Evolutionary conservation across 2,113 vertebrate species (phyloP), one percentile per base, ranked within the genome.

Genomic region (Microcebus lehilahytsara): DNA sequence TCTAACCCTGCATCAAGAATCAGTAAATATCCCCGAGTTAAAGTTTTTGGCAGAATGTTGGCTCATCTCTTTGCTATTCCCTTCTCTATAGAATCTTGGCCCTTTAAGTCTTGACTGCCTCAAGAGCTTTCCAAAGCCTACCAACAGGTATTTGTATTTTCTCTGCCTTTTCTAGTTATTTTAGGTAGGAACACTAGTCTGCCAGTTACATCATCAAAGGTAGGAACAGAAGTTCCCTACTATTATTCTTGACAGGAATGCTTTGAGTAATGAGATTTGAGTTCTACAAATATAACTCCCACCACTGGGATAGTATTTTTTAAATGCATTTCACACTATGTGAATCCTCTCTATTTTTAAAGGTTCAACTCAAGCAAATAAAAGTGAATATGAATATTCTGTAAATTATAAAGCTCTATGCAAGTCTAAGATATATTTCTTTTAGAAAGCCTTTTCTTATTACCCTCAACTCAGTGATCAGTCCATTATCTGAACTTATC

Each of bases 331-430:
- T 92, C 64, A 40, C 10, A 83, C 20, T 67, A 30, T 72, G 10
- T 89, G 23, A 93, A 92, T 32, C 72, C 37, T 27, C 8, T 66
- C 72, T 85, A 86, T 69, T 87, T 77, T 86, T 74, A 92, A 92
- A 96, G 42, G 84, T 84, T 95, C 64, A 69, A 85, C 30, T 94
- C 62, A 90, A 95, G 37, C 34, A 92, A 89, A 83, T 71, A 72
- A 86, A 94, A 93, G 75, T 49, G 80, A 96, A 64, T 34, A 22
- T 62, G 42, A 11, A 1, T 69, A 90, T 75, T 94, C 23, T 95
- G 19, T 85, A 96, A 88, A 66, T 30, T 95, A 56, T 14, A 53
- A 94, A 90, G 40, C 53, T 72, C 75, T 86, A 77, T 12, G 85
- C 25, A 93, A 81, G 89, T 46, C n/a, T 10, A 91, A 75, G 13